Percentiles rank a stretch among this genome's conserved stretches.
These are phyloP conservation scores for Trichogramma evanescens DNA, from an alignment of 2,888 invertebrate species.

Conservation along the genomic window DNA sequence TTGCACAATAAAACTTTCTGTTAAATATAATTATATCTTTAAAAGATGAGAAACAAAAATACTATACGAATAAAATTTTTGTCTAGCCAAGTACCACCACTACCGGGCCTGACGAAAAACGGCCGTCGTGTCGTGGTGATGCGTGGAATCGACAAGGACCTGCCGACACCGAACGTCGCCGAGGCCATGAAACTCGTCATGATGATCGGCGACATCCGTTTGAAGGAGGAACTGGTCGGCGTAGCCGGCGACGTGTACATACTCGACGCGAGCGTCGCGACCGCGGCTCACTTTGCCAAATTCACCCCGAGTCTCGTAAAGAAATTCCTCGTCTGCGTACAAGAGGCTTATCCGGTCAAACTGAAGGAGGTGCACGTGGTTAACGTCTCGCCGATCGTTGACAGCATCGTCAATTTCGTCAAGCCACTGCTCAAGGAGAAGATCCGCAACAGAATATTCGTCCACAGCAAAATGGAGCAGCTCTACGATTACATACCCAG, in stretches of 20 bases:
- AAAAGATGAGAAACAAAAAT: not conserved
- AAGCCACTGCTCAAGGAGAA: constrained; percentile 84
- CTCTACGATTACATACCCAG: constrained; percentile 73
- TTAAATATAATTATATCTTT: not conserved
- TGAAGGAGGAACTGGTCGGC: constrained; percentile 69
- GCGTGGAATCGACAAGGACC: constrained; percentile 64
- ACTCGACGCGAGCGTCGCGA: constrained; percentile 71
- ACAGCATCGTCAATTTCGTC: constrained; percentile 77
- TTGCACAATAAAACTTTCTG: not conserved
- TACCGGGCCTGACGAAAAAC: constrained; percentile 74
- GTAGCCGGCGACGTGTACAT: constrained; percentile 81
- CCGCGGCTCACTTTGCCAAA: constrained; percentile 75
- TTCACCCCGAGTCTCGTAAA: constrained; percentile 75
- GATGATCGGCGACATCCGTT: constrained; percentile 77
- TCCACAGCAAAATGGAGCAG: constrained; percentile 68
- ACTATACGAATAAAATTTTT: not conserved
- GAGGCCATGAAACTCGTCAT: constrained; percentile 76
- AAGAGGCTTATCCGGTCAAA: constrained; percentile 84
- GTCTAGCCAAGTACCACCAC: constrained; percentile 67
- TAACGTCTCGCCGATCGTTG: constrained; percentile 75
- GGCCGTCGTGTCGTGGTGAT: constrained; percentile 72
- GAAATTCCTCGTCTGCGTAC: constrained; percentile 76
- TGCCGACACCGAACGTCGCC: constrained; percentile 63
- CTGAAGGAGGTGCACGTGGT: constrained; percentile 80
- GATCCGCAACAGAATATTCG: constrained; percentile 73